Base-by-base conservation (phyloP, 2,797 vertebrate species). In the Sebastes oblongus region DNA sequence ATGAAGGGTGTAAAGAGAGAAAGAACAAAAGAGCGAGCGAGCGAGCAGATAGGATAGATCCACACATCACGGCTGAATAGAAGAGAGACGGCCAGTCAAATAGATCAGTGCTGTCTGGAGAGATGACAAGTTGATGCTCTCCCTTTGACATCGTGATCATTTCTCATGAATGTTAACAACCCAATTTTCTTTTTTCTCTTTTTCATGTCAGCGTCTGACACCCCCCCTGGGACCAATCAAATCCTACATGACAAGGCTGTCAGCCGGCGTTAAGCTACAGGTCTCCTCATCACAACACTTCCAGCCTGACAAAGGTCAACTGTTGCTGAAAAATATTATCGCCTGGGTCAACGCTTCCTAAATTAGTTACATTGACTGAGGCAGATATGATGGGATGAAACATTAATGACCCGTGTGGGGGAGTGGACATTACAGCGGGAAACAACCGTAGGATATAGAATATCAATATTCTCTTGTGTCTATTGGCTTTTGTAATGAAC, bases 151-250 rank as follows among this genome's bases (percentile, higher is more conserved):
- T 66, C 6, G 0, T 72, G 78, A 87, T 90, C 77, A 84, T 91
- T 83, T 78, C 85, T 88, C 85, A 90, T 88, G 61, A 88, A 87
- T 84, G 85, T 86, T 88, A 82, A 88, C 86, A 69, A 39, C 61
- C 71, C 70, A 62, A 66, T 89, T 83, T 78, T 78, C 54, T 77
- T 62, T 71, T 58, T 18, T 54, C 32, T 56, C 18, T 75, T 85
- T 77, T 73, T 71, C 12, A 66, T 46, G 74, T 75, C 75, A 3
- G 66, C 4, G 68, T 82, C 30, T 86, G 78, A 83, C 78, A 71
- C 80, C 27, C 78, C 88, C 79, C 58, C 55, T 14, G 80, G 83
- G 85, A 81, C 82, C 87, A 84, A 83, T 89, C 86, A 82, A 25
- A 74, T 75, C 85, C 27, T 69, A 82, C 88, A 84, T 46, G 80